Base-by-base conservation (phyloP, 2,113 vertebrate species). In the Dascyllus trimaculatus region DNA sequence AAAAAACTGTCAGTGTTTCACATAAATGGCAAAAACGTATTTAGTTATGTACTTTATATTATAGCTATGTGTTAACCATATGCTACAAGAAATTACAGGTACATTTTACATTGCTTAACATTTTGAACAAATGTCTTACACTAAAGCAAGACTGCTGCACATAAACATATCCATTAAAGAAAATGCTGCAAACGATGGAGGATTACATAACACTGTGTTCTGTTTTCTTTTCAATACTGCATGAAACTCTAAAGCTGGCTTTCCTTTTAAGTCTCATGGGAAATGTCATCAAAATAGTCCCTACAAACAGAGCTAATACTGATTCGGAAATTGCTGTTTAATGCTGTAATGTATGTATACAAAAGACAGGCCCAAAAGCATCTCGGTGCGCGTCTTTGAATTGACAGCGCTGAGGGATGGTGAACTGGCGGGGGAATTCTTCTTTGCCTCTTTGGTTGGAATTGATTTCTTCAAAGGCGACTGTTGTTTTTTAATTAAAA, bases 401-500 rank as follows among this genome's bases (percentile, higher is more conserved):
- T 88, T 78, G 81, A 81, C 81, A 78, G 83, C 48, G 71, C 84
- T 71, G 60, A 83, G 88, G 85, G 90, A 89, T 78, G 46, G 21
- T 10, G 10, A 78, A 86, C 49, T 11, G 71, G 32, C 89, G 13
- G 65, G 90, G 90, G 88, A 86, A 83, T 89, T 88, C 71, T 85
- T 85, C 51, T 71, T 87, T 75, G 63, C 80, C 89, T 91, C 91
- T 90, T 88, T 87, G 92, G 86, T 76, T 86, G 74, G 63, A 87
- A 94, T 94, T 88, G 91, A 94, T 94, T 90, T 91, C 87, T 91
- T 92, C 89, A 93, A 92, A 93, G 89, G 84, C 72, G 51, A 85
- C 90, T 82, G 91, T 93, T 93, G 81, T 89, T 92, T 93, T 94
- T 93, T 91, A 93, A 93, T 93, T 92, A 92, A 92, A 93, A 91